phyloP scores from a whole-genome alignment of 2,888 invertebrate species.

The Noctua pronuba region DNA sequence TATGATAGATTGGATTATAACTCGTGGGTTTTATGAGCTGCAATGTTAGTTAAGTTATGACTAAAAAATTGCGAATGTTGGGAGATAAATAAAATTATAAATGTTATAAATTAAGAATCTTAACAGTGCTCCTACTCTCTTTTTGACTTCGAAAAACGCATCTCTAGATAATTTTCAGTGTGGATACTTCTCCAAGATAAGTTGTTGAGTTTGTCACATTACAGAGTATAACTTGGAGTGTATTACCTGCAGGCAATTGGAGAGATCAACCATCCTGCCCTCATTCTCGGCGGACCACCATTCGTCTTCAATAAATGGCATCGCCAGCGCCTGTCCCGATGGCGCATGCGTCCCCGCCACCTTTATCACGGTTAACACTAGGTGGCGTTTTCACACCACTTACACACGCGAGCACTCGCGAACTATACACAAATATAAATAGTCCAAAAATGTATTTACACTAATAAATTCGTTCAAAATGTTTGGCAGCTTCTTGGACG shows the following conservation, averaged over 20 bases:
- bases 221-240: conserved; percentile 43
- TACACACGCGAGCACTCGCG: conserved; percentile 80
- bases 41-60: conserved; percentile 36
- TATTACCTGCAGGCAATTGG: conserved; percentile 95
- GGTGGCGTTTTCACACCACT: conserved; percentile 80
- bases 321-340: conserved; percentile 93
- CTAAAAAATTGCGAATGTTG: not conserved
- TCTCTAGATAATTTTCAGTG: not conserved
- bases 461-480: conserved; percentile 88
- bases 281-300: conserved; percentile 98
- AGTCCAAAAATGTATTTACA: conserved; percentile 81
- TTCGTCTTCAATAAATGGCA: conserved; percentile 99
- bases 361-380: conserved; percentile 87
- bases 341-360: conserved; percentile 92
- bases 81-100: conserved; percentile 1
- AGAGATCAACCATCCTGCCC: conserved; percentile 97
- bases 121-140: not conserved
- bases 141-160: not conserved
- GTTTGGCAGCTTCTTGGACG: conserved; percentile 89
- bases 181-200: conserved; percentile 22
- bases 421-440: conserved; percentile 78
- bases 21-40: not conserved
- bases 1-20: not conserved
- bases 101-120: not conserved
- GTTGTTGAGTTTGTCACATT: conserved; percentile 26